Evolutionary conservation across 2,113 vertebrate species (phyloP).

Genomic region (Acrocephalus kingi): DNA sequence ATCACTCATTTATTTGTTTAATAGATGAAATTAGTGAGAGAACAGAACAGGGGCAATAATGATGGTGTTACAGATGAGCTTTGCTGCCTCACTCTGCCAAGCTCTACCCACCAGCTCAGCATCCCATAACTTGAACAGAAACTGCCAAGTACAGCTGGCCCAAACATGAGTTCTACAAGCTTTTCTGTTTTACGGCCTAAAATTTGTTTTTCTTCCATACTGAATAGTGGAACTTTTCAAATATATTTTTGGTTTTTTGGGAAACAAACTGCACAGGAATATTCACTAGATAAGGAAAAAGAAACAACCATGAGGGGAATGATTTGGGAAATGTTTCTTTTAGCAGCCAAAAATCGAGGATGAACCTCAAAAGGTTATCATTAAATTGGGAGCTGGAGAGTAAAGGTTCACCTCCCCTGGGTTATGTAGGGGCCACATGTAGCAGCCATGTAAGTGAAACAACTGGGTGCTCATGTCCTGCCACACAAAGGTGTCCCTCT

Average conservation of each 20-base stretch:
- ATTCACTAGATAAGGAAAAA: background rate
- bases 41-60: constrained; percentile 5
- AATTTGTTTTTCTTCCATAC: background rate
- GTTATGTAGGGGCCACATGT: rapidly evolving
- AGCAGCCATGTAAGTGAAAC: background rate
- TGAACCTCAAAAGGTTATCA: background rate
- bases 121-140: background rate
- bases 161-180: background rate
- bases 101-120: background rate
- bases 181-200: background rate
- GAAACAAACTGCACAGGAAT: background rate
- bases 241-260: background rate
- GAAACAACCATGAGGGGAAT: background rate
- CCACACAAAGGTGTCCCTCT: background rate
- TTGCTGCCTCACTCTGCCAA: background rate
- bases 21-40: constrained; percentile 33
- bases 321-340: background rate
- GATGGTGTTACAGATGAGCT: background rate
- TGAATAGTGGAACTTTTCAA: background rate
- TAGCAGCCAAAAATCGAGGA: background rate
- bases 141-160: constrained; percentile 4
- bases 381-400: background rate
- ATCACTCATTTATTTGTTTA: constrained; percentile 54
- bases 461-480: rapidly evolving
- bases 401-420: background rate